Evolutionary conservation across 35 echinoderm and acorn worm species (phyloP).

Genomic region (Apostichopus californicus): DNA sequence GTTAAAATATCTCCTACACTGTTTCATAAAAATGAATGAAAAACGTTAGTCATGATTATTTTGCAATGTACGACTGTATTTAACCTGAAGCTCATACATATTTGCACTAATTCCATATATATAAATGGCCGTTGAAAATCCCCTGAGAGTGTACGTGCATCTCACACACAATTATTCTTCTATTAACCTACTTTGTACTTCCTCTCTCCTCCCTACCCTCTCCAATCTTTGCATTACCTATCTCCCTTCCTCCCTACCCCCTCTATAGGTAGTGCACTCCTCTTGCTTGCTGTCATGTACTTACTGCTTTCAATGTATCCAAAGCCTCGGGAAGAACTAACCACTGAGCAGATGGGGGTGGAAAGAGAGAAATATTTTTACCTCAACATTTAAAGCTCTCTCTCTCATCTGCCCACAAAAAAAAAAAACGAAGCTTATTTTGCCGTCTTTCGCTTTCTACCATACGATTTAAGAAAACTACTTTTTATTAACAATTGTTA

Average conservation of each 20-base stretch:
- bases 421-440: neutral
- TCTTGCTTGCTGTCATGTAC: conserved; percentile 53
- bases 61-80: too few species aligned
- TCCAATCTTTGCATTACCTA: conserved; percentile 55
- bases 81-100: too few species aligned
- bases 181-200: neutral
- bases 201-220: neutral
- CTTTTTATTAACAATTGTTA: too few species aligned
- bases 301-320: conserved; percentile 52
- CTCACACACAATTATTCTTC: neutral
- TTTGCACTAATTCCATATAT: too few species aligned
- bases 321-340: conserved; percentile 38
- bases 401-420: neutral
- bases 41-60: too few species aligned
- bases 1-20: too few species aligned
- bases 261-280: conserved; percentile 34
- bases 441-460: neutral
- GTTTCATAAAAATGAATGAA: too few species aligned
- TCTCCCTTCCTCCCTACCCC: neutral
- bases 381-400: conserved; percentile 43
- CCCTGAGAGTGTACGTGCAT: too few species aligned
- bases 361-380: conserved; percentile 55
- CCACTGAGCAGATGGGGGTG: conserved; percentile 57
- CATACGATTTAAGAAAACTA: too few species aligned
- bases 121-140: too few species aligned